A percentile compares a stretch with the other conserved stretches of the same genome.
Conservation (phyloP, 2,888 invertebrate species). For the Nomada ferruginata region DNA sequence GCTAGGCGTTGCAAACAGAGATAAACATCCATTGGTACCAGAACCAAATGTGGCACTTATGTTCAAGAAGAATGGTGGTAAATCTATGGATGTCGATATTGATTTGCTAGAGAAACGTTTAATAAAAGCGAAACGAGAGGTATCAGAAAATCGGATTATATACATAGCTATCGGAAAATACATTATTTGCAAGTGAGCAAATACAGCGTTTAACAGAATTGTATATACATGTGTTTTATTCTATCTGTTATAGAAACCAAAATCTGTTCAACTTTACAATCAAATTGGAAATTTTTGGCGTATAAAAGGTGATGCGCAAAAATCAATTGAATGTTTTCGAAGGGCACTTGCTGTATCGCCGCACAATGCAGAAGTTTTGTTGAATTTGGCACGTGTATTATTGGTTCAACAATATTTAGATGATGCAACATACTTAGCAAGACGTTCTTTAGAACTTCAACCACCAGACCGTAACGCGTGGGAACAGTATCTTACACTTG, state of each 20-base stretch:
- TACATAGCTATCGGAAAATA: neutral
- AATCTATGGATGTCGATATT: constrained; percentile 89
- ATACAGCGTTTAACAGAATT: neutral
- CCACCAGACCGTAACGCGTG: constrained; percentile 94
- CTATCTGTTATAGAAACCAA: constrained; percentile 87
- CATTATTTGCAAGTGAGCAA: neutral
- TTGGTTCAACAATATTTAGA: constrained; percentile 95
- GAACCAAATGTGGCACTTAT: constrained; percentile 92
- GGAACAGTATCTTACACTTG: constrained; percentile 96
- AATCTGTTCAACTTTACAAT: constrained; percentile 93
- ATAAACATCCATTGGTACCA: constrained; percentile 92
- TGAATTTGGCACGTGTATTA: constrained; percentile 93
- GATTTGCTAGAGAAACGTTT: constrained; percentile 90
- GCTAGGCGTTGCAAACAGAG: constrained; percentile 92
- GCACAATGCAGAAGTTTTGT: constrained; percentile 93
- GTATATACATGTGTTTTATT: neutral
- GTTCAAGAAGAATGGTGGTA: constrained; percentile 88
- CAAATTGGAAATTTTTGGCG: constrained; percentile 97
- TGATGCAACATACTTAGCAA: constrained; percentile 94
- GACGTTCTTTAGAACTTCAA: constrained; percentile 93
- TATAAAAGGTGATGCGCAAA: constrained; percentile 93
- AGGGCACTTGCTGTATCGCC: constrained; percentile 93
- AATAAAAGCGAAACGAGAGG: constrained; percentile 91
- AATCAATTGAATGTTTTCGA: constrained; percentile 95
- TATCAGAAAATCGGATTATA: constrained; percentile 69